These are phyloP conservation scores for Drosophila cracens DNA, from an alignment of 2,888 invertebrate species.

Conservation along the genomic window DNA sequence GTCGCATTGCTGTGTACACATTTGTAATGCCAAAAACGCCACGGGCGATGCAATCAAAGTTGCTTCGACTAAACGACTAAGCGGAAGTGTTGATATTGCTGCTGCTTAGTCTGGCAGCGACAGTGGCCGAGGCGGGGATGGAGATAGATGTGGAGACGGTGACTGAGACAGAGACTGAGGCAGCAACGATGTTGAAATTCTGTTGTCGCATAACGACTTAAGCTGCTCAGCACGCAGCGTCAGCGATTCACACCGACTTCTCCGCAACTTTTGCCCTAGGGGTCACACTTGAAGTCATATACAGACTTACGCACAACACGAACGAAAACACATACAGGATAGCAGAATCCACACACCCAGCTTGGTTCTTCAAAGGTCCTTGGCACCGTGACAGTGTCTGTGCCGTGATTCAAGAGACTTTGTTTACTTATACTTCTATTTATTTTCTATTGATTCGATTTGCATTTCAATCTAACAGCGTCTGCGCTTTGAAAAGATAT, in stretches of 20 bases:
- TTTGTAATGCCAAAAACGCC: slow-evolving; percentile 56
- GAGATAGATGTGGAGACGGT: neutral
- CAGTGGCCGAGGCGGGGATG: neutral
- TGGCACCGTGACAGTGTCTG: slow-evolving; percentile 11
- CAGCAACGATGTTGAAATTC: slow-evolving; percentile 40
- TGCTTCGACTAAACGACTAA: slow-evolving; percentile 51
- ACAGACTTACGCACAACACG: slow-evolving; percentile 48
- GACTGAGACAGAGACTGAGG: slow-evolving; percentile 18
- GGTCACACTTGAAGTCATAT: slow-evolving; percentile 41
- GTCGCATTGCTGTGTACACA: slow-evolving; percentile 48
- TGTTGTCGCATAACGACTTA: slow-evolving; percentile 74
- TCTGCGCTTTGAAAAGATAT: slow-evolving; percentile 50
- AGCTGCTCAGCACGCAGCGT: slow-evolving; percentile 75
- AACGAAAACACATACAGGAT: slow-evolving; percentile 12
- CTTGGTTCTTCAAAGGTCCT: slow-evolving; percentile 55
- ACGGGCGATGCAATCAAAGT: slow-evolving; percentile 70
- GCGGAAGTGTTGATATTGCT: slow-evolving; percentile 75
- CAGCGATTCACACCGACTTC: slow-evolving; percentile 59
- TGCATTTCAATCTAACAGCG: slow-evolving; percentile 71
- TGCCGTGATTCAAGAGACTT: slow-evolving; percentile 35
- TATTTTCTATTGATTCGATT: slow-evolving; percentile 81
- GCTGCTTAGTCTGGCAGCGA: slow-evolving; percentile 43
- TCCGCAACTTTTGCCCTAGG: slow-evolving; percentile 42
- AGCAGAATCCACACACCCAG: slow-evolving; percentile 19
- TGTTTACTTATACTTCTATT: slow-evolving; percentile 71